Conservation (phyloP, 2,888 invertebrate species). For the Cheilosia grossa region DNA sequence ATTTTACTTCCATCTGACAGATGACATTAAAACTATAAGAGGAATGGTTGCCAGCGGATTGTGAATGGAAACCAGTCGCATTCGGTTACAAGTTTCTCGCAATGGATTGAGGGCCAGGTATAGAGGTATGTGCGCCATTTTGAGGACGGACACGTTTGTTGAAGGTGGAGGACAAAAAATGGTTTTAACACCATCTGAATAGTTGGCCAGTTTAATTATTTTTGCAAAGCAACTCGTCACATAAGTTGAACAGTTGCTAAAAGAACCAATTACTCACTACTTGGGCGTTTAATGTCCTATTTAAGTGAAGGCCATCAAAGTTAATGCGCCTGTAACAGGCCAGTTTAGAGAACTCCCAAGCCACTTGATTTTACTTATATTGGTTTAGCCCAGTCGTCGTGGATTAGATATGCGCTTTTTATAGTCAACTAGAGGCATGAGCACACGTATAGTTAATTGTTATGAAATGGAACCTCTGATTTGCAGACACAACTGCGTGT, state of each 20-base stretch:
- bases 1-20: slow-evolving; percentile 82
- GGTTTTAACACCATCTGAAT: too few relatives aligned
- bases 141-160: not conserved
- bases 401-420: not conserved
- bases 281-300: not conserved
- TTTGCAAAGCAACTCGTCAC: not conserved
- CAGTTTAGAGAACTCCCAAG: not conserved
- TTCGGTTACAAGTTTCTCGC: slow-evolving; percentile 45
- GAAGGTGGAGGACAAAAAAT: too few relatives aligned
- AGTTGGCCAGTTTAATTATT: too few relatives aligned
- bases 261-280: slow-evolving; percentile 26
- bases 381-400: not conserved
- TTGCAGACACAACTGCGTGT: too few relatives aligned
- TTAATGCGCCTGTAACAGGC: slow-evolving; percentile 32
- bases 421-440: not conserved
- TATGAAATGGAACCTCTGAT: too few relatives aligned
- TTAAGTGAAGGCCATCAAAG: slow-evolving; percentile 2
- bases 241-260: not conserved
- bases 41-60: slow-evolving; percentile 30
- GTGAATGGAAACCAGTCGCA: slow-evolving; percentile 38
- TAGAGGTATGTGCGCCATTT: slow-evolving; percentile 9
- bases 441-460: too few relatives aligned
- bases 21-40: slow-evolving; percentile 80
- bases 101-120: not conserved
- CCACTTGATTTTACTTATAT: too few relatives aligned